Conservation (phyloP, 2,888 invertebrate genomes). For the Pyrgus malvae region DNA sequence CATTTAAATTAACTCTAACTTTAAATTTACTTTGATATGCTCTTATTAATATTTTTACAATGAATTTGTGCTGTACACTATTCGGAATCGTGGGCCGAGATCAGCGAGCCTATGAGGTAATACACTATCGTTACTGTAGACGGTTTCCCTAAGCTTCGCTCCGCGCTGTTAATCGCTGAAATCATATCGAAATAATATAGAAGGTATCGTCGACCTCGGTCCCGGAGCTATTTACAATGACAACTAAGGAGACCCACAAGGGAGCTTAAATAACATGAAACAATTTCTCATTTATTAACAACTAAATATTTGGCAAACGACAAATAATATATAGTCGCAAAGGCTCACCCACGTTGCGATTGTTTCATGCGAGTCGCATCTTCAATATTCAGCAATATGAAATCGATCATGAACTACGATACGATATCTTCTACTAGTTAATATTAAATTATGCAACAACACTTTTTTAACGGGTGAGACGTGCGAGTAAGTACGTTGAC, state of each 20-base stretch:
- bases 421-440: too few species aligned
- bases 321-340: slow-evolving; percentile 28
- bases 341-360: not conserved
- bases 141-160: slow-evolving; percentile 4
- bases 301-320: slow-evolving; percentile 75
- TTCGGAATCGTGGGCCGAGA: slow-evolving; percentile 27
- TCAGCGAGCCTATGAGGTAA: slow-evolving; percentile 24
- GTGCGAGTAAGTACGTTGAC: too few species aligned
- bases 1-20: slow-evolving; percentile 68
- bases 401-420: too few species aligned
- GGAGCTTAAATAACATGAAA: slow-evolving; percentile 54
- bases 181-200: slow-evolving; percentile 16
- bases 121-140: not conserved
- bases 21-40: slow-evolving; percentile 79
- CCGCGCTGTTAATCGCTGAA: slow-evolving; percentile 1
- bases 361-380: not conserved
- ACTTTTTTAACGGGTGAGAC: too few species aligned
- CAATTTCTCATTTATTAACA: slow-evolving; percentile 46
- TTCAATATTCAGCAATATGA: too few species aligned
- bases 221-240: slow-evolving; percentile 65
- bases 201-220: slow-evolving; percentile 47
- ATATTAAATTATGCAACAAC: too few species aligned
- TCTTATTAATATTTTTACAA: slow-evolving; percentile 75
- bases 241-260: slow-evolving; percentile 53
- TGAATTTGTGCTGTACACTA: slow-evolving; percentile 79